Conservation (phyloP, 2,888 invertebrate species). For the Dolichomitus sp. region DNA sequence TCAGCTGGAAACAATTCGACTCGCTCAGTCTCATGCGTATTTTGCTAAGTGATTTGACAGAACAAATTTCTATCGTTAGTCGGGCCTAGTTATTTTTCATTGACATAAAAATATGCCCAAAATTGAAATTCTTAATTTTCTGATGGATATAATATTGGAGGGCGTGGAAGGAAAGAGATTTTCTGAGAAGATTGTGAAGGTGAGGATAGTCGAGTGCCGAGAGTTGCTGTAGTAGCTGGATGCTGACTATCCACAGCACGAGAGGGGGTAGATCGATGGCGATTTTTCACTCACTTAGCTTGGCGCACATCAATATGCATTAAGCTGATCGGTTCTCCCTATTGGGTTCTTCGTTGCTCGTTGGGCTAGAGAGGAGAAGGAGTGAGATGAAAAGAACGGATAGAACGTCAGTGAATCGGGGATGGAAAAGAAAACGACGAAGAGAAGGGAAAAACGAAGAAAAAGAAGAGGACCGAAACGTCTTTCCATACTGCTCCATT, state of each 20-base stretch:
- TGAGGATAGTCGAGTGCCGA: conserved; percentile 48
- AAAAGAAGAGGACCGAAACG: conserved; percentile 57
- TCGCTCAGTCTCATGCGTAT: conserved; percentile 43
- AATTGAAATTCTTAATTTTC: conserved; percentile 1
- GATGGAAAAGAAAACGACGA: conserved; percentile 43
- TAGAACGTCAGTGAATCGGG: conserved; percentile 46
- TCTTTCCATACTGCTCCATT: conserved; percentile 52
- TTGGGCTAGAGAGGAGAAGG: conserved; percentile 50
- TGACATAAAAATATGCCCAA: conserved; percentile 1
- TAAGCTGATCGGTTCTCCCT: conserved; percentile 85
- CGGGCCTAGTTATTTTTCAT: background rate
- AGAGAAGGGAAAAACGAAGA: conserved; percentile 43
- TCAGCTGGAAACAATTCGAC: conserved; percentile 71
- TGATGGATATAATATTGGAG: conserved; percentile 15
- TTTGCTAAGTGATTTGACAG: conserved; percentile 70
- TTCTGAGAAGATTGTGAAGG: conserved; percentile 32
- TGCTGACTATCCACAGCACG: conserved; percentile 51
- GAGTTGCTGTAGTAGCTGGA: conserved; percentile 50
- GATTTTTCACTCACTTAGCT: conserved; percentile 86
- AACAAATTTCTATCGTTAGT: conserved; percentile 14
- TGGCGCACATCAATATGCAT: conserved; percentile 85
- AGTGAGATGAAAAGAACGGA: conserved; percentile 52
- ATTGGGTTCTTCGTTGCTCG: conserved; percentile 77
- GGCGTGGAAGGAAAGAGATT: conserved; percentile 32
- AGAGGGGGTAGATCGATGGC: conserved; percentile 83